Base-by-base conservation (phyloP, 2,797 vertebrate species). In the Apodemus agrarius region DNA sequence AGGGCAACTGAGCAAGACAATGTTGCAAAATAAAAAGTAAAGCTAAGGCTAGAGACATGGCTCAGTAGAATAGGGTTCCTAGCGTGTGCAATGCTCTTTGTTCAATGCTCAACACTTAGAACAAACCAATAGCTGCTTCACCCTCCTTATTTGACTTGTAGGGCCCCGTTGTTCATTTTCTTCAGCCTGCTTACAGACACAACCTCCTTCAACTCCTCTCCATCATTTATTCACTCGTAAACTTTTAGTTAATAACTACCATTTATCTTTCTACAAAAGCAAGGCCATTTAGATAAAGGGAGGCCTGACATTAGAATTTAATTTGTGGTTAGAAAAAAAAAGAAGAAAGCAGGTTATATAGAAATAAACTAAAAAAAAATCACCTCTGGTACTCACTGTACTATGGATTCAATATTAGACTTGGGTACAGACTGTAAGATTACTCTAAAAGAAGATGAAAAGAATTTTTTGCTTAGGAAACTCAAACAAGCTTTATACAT, bases 201-300 rank as follows among this genome's bases (percentile, higher is more conserved):
- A 89, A 67, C 34, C 46, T 86, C 90, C 34, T 92, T 89, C 61
- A 82, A 90, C 19, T 54, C 34, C 74, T 92, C 82, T 85, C 84
- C 40, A 79, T n/a, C 78, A 63, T 88, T 94, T 78, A 72, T 92
- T 96, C 90, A 63, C 90, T 93, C 57, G 46, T 54, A 86, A 67
- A 19, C 10, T 67, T 82, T 89, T 22, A 76, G 86, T 65, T 92
- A 94, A 94, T 92, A 97, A 94, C 61, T n/a, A 63, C 37, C 88
- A 95, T 96, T 96, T 93, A 57, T 86, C 75, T 89, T 90, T 93
- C 93, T 54, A 92, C 63, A 90, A 89, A 97, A 82, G 79, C 72
- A 89, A 91, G 91, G 40, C n/a, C 90, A 3, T 90, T 95, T 89
- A 93, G 72, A 78, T 80, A 95, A 96, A 95, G 49, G 46, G 72